A percentile compares a stretch with the other conserved stretches of the same genome.
phyloP scores from a whole-genome alignment of 2,113 vertebrate genomes.

The Menidia beryllina region DNA sequence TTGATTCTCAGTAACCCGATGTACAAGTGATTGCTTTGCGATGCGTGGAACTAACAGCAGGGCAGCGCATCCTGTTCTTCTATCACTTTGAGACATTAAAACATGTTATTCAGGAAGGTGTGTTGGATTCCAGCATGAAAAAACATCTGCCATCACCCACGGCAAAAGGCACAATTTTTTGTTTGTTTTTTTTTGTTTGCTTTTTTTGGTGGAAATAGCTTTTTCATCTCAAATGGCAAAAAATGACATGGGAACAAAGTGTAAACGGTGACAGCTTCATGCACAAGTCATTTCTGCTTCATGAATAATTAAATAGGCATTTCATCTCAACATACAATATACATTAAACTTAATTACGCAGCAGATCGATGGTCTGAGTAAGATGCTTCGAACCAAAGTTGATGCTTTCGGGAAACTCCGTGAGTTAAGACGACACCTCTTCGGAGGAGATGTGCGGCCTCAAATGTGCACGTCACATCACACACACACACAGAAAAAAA shows the following conservation, averaged over 20 bases:
- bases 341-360: slow-evolving; percentile 56
- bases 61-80: neutral
- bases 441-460: neutral
- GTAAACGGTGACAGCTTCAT: slow-evolving; percentile 49
- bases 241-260: slow-evolving; percentile 55
- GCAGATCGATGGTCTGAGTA: slow-evolving; percentile 26
- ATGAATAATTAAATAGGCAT: slow-evolving; percentile 76
- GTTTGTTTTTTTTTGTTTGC: neutral
- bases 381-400: slow-evolving; percentile 8
- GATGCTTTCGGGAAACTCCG: slow-evolving; percentile 24
- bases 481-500: neutral
- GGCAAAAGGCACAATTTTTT: slow-evolving; percentile 29
- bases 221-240: slow-evolving; percentile 31
- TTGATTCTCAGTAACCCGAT: neutral
- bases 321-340: slow-evolving; percentile 45
- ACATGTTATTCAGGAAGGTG: slow-evolving; percentile 26
- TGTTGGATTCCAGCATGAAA: slow-evolving; percentile 38
- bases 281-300: slow-evolving; percentile 63
- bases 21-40: slow-evolving; percentile 4
- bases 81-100: slow-evolving; percentile 20
- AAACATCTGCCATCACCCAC: slow-evolving; percentile 3
- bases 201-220: slow-evolving; percentile 18
- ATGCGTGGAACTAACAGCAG: slow-evolving; percentile 3
- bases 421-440: neutral
- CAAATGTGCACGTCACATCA: neutral